Evolutionary conservation across 2,113 vertebrate genomes (phyloP).

Genomic region (Anseranas semipalmata): DNA sequence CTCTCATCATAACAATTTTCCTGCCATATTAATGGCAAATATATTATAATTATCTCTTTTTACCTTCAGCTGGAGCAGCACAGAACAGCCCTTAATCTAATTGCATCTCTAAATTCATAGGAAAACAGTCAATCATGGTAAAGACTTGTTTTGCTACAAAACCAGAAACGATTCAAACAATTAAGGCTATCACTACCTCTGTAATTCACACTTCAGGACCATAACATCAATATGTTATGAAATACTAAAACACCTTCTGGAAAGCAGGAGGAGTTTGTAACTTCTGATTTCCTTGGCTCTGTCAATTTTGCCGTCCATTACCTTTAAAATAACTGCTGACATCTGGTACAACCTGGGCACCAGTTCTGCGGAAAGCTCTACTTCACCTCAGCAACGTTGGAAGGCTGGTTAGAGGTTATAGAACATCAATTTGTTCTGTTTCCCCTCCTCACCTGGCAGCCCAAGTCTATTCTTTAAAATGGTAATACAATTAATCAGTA

Average conservation of each 20-base stretch:
- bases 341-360: neutral
- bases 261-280: neutral
- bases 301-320: neutral
- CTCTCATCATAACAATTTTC: neutral
- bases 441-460: slow-evolving; percentile 32
- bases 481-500: slow-evolving; percentile 42
- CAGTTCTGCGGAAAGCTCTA: neutral
- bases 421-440: slow-evolving; percentile 51
- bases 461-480: slow-evolving; percentile 45
- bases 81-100: slow-evolving; percentile 39
- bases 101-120: slow-evolving; percentile 8
- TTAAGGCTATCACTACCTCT: neutral
- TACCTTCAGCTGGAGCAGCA: slow-evolving; percentile 18
- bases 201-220: neutral
- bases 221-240: neutral
- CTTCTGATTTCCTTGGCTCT: neutral
- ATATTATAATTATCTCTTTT: slow-evolving; percentile 36
- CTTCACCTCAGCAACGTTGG: neutral
- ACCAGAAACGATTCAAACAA: neutral
- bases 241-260: neutral
- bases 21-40: slow-evolving; percentile 10
- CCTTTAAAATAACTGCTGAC: neutral
- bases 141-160: slow-evolving; percentile 9
- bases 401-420: neutral
- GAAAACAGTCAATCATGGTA: slow-evolving; percentile 4